Evolutionary conservation across 2,113 vertebrate species (phyloP), one percentile per base, ranked within the genome.

Genomic region (Propithecus coquereli): DNA sequence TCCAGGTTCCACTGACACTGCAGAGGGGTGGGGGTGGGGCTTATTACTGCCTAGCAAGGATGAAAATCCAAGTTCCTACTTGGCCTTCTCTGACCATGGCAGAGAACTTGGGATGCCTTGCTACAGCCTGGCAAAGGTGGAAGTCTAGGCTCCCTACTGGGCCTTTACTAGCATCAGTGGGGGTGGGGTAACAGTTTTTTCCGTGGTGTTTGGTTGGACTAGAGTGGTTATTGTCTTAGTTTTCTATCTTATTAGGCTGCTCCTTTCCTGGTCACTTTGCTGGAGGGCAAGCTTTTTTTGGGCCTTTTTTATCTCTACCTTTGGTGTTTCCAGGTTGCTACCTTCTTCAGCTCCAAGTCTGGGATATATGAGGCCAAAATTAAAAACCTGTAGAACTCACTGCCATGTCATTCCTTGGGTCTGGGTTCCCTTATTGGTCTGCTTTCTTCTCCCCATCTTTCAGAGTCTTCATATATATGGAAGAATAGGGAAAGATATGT

Each of bases 371-470:
- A 84, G 43, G 47, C 43, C 92, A 92, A 95, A 45, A 65, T 27
- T 32, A 85, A 96, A 70, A 70, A 74, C 2, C 30, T 37, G 3
- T 43, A 32, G 27, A 94, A 81, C 40, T 80, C 77, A 84, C 34
- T 30, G 71, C 30, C 17, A 2, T 66, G 27, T 66, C 45, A 84
- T 45, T 92, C 71, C 66, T 85, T 76, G 59, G 16, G 16, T 96
- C 85, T 90, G 68, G 90, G n/a, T 94, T 90, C 59, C 17, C 11
- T 77, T 94, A 63, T 25, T 90, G 23, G 22, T 87, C 47, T 82
- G 12, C n/a, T 91, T 87, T 91, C 14, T 79, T 91, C 77, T 65
- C 80, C 74, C 30, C 12, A 73, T n/a, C 13, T 94, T 96, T 96
- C 52, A 87, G 82, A 88, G 74, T 82, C 47, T 87, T 88, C 12